Evolutionary conservation across 2,888 invertebrate genomes (phyloP).

Genomic region (Microdon myrmicae): DNA sequence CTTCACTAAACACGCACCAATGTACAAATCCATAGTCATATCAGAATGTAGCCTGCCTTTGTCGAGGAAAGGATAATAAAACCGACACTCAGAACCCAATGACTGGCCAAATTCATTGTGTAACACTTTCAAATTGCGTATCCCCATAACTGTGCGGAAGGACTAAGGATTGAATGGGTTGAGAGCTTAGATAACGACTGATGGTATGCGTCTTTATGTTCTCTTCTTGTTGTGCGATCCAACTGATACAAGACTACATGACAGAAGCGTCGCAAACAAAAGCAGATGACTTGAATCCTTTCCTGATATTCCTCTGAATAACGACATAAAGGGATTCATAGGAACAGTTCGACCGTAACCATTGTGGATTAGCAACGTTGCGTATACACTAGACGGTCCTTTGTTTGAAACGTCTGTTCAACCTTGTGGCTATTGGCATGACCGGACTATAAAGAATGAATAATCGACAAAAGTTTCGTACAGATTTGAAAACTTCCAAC

Average conservation of each 20-base stretch:
- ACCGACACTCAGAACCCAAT: constrained; percentile 42
- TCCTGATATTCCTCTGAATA: constrained; percentile 25
- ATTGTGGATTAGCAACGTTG: constrained; percentile 26
- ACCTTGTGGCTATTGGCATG: constrained; percentile 18
- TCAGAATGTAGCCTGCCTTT: too few species aligned
- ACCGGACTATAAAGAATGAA: constrained; percentile 27
- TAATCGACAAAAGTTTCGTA: constrained; percentile 32
- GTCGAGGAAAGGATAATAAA: constrained; percentile 18
- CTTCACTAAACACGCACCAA: too few species aligned
- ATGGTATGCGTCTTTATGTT: constrained; percentile 19
- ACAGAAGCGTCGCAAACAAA: constrained; percentile 20
- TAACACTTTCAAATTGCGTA: constrained; percentile 45
- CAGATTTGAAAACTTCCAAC: constrained; percentile 15
- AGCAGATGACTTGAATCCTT: constrained; percentile 40
- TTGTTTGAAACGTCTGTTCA: constrained; percentile 5
- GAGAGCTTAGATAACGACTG: constrained; percentile 10
- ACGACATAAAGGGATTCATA: constrained; percentile 38
- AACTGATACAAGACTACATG: constrained; percentile 19
- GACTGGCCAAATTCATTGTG: constrained; percentile 44
- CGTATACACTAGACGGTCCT: constrained; percentile 12
- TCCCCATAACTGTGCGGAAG: constrained; percentile 6
- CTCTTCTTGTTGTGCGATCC: constrained; percentile 22
- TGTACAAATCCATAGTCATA: too few species aligned
- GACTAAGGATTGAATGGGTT: not conserved
- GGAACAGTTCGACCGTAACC: constrained; percentile 16